Evolutionary conservation across 2,113 vertebrate genomes (phyloP).

Genomic region (Anseranas semipalmata): DNA sequence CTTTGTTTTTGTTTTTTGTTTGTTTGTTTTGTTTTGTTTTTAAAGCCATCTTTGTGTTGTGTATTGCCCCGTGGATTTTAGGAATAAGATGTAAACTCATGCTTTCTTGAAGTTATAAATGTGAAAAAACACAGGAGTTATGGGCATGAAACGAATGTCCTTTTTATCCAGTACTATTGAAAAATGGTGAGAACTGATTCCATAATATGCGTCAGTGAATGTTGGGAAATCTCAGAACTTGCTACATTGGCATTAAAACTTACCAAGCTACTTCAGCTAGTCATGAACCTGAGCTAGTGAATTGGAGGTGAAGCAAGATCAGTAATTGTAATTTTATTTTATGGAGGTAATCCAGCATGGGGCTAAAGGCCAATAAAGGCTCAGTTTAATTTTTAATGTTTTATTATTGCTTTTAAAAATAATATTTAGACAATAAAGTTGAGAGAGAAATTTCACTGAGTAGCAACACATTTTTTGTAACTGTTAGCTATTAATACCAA

Average conservation of each 20-base stretch:
- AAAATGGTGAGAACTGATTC: neutral
- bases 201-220: neutral
- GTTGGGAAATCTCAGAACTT: neutral
- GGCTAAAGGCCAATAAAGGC: slow-evolving; percentile 10
- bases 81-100: neutral
- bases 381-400: neutral
- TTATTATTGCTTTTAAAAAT: slow-evolving; percentile 35
- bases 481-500: slow-evolving; percentile 40
- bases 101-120: neutral
- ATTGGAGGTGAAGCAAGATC: slow-evolving; percentile 31
- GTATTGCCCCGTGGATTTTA: neutral
- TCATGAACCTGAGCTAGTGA: neutral
- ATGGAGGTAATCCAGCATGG: neutral
- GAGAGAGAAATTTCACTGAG: neutral
- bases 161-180: neutral
- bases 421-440: neutral
- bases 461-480: neutral
- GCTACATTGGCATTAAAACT: neutral
- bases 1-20: no score
- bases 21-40: no score
- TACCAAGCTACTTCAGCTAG: neutral
- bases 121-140: neutral
- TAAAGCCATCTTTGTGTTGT: neutral
- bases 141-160: neutral
- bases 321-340: neutral